Percentiles rank a stretch among this genome's conserved stretches.
These are phyloP conservation scores for Lasiommata megera DNA, from an alignment of 2,888 invertebrate genomes.

Conservation along the genomic window DNA sequence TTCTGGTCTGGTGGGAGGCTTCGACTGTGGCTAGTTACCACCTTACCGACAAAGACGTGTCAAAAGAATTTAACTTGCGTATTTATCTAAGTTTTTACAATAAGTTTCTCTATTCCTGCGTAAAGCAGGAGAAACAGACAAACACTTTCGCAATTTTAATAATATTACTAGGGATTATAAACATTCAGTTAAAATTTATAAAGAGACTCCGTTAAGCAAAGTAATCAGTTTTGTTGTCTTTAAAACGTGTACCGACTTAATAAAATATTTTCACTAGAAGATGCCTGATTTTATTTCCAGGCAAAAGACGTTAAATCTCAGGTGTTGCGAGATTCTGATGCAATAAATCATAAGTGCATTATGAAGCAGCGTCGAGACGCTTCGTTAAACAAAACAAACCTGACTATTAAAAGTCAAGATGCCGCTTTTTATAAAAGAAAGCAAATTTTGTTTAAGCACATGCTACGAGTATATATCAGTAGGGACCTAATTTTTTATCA, in stretches of 20 bases:
- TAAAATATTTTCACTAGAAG: conserved; percentile 12
- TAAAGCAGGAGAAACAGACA: too few species aligned
- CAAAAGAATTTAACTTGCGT: too few species aligned
- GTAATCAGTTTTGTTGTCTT: neutral
- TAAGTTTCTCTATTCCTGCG: too few species aligned
- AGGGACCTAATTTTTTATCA: too few species aligned
- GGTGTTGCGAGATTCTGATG: conserved; percentile 49
- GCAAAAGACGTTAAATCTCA: conserved; percentile 44
- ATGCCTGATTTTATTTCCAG: conserved; percentile 36
- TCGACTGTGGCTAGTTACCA: too few species aligned
- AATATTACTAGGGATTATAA: neutral
- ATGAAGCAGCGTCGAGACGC: conserved; percentile 49
- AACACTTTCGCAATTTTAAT: too few species aligned
- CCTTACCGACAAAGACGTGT: too few species aligned
- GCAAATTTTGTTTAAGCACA: conserved; percentile 7
- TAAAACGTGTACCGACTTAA: neutral
- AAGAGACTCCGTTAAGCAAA: neutral
- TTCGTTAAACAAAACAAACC: conserved; percentile 67
- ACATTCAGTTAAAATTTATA: neutral
- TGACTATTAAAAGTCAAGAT: conserved; percentile 42
- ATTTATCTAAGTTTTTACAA: too few species aligned
- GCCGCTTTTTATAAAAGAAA: conserved; percentile 41
- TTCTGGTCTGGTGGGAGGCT: too few species aligned
- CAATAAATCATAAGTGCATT: conserved; percentile 70
- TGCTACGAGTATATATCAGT: too few species aligned